Evolutionary conservation across 2,797 vertebrate genomes (phyloP), one percentile per base, ranked within the genome.

Genomic region (Ibycter americanus): DNA sequence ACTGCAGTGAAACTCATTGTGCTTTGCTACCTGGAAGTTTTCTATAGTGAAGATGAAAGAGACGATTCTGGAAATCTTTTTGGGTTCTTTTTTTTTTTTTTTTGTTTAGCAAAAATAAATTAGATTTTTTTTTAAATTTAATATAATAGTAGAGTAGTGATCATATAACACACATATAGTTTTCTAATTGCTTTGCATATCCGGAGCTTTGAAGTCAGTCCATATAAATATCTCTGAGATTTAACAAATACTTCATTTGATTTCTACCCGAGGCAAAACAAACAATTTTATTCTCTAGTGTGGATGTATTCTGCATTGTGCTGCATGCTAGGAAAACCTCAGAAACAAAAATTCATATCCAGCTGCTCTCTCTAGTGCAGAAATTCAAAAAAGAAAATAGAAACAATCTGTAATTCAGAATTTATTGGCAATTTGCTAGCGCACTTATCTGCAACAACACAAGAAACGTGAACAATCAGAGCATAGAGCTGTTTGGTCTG

Each of bases 191-290:
- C 36, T 62, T 62, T 58, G 49, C 3, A 0, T 58, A 83, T 40
- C 42, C 9, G 1, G 46, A 83, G 73, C 82, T 87, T 93, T 81
- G 91, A 87, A 91, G 55, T 80, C 59, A 40, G 55, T 81, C 36
- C 8, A 1, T 36, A 46, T 67, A 83, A 89, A 93, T 52, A 89
- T 77, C 82, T 67, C 59, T 1, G 26, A 77, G 68, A 71, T 83
- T 79, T 67, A 93, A 90, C 77, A 89, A 93, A 86, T 54, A 58
- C 38, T 27, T 46, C 54, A 40, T 90, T 83, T 91, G 63, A 79
- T 90, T 93, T 86, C 62, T 77, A 93, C 84, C 67, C 4, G 8
- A 93, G 87, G 77, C 93, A 88, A 85, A 92, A 27, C 78, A 89
- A 83, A 71, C 71, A 61, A 29, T 68, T 92, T 92, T 84, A 73